A percentile compares a stretch with the other conserved stretches of the same genome.
Conservation (phyloP, 2,797 vertebrate genomes). For the Monodelphis domestica region DNA sequence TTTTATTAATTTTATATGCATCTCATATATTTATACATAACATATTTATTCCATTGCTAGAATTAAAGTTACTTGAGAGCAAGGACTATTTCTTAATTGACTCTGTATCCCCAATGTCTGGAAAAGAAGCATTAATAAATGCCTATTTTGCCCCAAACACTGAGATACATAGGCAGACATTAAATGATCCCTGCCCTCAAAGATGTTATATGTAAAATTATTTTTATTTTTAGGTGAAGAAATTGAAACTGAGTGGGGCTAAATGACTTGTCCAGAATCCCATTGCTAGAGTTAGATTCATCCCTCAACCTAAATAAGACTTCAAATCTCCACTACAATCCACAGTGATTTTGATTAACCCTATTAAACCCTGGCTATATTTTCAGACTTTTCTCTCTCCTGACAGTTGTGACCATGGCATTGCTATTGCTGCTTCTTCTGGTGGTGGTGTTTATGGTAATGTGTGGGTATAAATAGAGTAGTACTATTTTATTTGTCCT, state of each 20-base stretch:
- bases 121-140: background rate
- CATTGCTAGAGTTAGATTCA: background rate
- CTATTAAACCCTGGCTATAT: background rate
- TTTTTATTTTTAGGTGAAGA: background rate
- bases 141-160: background rate
- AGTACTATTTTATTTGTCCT: background rate
- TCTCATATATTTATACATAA: background rate
- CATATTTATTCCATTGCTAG: background rate
- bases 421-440: background rate
- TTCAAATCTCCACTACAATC: background rate
- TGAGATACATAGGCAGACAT: background rate
- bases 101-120: background rate
- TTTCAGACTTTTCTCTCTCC: background rate
- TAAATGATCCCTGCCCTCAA: background rate
- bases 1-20: background rate
- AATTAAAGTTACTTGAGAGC: background rate
- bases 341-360: background rate
- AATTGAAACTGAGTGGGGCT: background rate
- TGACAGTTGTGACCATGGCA: background rate
- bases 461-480: background rate
- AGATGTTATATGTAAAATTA: background rate
- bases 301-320: background rate
- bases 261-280: background rate
- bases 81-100: background rate
- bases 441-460: background rate